Evolutionary conservation across 2,888 invertebrate genomes (phyloP).

Genomic region (Nephrotoma flavescens): DNA sequence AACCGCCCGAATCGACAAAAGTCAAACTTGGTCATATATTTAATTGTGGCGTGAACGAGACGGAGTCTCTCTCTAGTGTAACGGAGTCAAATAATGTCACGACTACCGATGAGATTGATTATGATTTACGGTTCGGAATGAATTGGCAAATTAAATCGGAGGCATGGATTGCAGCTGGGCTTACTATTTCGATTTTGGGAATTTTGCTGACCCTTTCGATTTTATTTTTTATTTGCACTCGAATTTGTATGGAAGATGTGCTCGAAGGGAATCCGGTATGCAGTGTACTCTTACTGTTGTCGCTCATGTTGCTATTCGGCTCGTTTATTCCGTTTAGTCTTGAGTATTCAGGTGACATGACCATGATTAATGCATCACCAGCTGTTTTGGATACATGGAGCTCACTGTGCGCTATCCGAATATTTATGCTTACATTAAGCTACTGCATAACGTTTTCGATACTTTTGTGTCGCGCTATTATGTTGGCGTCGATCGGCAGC

Average conservation of each 20-base stretch:
- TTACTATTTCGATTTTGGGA: constrained; percentile 51
- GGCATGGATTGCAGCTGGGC: constrained; percentile 44
- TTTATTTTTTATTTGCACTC: constrained; percentile 45
- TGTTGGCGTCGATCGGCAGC: constrained; percentile 48
- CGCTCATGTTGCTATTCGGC: constrained; percentile 34
- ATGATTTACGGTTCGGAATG: constrained; percentile 29
- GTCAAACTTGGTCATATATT: constrained; percentile 30
- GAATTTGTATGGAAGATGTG: constrained; percentile 45
- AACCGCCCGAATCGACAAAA: constrained; percentile 17
- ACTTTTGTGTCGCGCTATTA: constrained; percentile 45
- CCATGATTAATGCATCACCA: constrained; percentile 24
- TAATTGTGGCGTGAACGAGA: constrained; percentile 22
- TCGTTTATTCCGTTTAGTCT: constrained; percentile 37
- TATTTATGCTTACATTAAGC: constrained; percentile 41
- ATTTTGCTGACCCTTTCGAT: constrained; percentile 48
- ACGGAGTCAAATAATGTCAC: constrained; percentile 18
- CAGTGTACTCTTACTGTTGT: constrained; percentile 34
- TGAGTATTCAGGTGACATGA: constrained; percentile 31
- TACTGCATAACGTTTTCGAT: constrained; percentile 48
- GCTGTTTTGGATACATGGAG: constrained; percentile 19
- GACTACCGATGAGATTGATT: neutral
- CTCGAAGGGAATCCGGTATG: constrained; percentile 51
- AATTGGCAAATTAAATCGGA: constrained; percentile 31
- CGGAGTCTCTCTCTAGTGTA: constrained; percentile 17
- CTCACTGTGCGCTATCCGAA: constrained; percentile 39